A percentile compares a stretch with the other conserved stretches of the same genome.
Evolutionary conservation across 53 echinoderm and acorn worm species (phyloP).

Genomic region (Holothuria scabra): DNA sequence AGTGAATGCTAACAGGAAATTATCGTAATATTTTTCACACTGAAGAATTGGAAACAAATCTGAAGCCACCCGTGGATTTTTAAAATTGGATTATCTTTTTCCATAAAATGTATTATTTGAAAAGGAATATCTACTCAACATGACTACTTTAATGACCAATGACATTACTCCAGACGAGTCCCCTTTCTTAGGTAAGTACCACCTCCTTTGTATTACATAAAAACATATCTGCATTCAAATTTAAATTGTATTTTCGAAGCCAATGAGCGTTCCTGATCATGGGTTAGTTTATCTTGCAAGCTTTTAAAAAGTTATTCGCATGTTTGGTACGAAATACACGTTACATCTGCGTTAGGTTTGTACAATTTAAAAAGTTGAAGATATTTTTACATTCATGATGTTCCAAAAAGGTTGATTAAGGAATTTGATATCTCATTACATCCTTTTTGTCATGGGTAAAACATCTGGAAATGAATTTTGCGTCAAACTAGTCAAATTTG

Average conservation of each 20-base stretch:
- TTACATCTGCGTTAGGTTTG: no score
- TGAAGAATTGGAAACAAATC: not conserved
- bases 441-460: no score
- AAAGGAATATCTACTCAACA: not conserved
- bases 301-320: no score
- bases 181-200: conserved; percentile 12
- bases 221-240: not conserved
- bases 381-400: no score
- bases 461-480: no score
- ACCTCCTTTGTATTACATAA: not conserved
- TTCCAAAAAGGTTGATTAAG: no score
- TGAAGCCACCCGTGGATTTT: not conserved
- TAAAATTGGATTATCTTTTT: conserved; percentile 19
- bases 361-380: no score
- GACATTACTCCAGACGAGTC: conserved; percentile 37
- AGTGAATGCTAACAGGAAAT: no score
- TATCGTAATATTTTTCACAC: no score
- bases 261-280: not conserved
- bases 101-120: conserved; percentile 15
- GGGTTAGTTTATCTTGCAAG: not conserved
- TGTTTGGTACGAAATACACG: no score
- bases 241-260: not conserved
- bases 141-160: conserved; percentile 15
- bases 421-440: no score
- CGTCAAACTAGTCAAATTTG: no score